Evolutionary conservation across 2,113 vertebrate species (phyloP).

Genomic region (Garra rufa): DNA sequence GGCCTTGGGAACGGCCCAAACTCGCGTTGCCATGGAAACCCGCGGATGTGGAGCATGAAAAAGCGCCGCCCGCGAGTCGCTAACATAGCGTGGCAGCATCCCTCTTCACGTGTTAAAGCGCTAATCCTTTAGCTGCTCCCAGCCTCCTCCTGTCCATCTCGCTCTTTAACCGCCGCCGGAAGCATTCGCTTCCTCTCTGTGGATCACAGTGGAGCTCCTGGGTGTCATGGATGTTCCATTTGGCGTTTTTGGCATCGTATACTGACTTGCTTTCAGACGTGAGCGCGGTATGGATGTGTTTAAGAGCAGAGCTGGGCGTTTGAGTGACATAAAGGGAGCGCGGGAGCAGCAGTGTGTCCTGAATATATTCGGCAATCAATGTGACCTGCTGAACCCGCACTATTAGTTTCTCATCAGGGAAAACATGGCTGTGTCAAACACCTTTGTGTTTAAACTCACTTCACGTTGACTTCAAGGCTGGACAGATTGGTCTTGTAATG

Average conservation of each 20-base stretch:
- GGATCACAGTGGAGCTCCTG: background rate
- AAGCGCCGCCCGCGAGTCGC: constrained; percentile 59
- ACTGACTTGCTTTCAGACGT: background rate
- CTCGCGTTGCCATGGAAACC: constrained; percentile 72
- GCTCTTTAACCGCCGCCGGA: background rate
- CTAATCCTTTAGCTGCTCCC: constrained; percentile 38
- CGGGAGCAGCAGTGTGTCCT: background rate
- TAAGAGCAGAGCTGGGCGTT: background rate
- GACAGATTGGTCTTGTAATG: background rate
- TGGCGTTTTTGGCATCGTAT: background rate
- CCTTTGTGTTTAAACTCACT: constrained; percentile 1
- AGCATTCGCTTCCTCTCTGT: background rate
- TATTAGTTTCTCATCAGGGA: constrained; percentile 11
- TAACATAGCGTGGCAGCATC: constrained; percentile 66
- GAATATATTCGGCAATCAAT: background rate
- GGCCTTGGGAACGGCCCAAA: constrained; percentile 68
- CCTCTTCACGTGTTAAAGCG: constrained; percentile 52
- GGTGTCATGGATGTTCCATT: background rate
- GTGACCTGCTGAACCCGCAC: background rate
- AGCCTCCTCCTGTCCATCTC: constrained; percentile 9
- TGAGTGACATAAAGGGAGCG: background rate
- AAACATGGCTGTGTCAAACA: background rate
- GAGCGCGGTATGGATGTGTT: background rate
- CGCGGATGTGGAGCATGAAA: constrained; percentile 74
- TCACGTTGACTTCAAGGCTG: background rate